A percentile compares a stretch with the other conserved stretches of the same genome.
phyloP scores from a whole-genome alignment of 2,797 vertebrate genomes.

The Halcyon badia region DNA sequence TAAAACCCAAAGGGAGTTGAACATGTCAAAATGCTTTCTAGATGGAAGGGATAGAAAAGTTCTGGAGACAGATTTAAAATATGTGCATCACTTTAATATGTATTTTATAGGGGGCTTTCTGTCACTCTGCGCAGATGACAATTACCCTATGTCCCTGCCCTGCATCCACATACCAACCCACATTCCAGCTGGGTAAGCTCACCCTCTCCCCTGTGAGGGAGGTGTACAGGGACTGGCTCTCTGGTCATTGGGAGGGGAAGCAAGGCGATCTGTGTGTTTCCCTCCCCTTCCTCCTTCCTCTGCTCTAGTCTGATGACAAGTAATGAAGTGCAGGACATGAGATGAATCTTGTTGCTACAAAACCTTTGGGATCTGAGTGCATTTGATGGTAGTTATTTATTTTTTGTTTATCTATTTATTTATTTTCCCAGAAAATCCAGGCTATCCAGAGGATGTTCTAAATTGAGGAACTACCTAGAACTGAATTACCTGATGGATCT shows the following conservation, averaged over 20 bases:
- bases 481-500: background rate
- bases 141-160: background rate
- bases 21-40: background rate
- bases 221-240: background rate
- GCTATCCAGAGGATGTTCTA: background rate
- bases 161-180: background rate
- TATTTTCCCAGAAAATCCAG: background rate
- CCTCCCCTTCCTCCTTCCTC: background rate
- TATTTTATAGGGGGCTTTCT: background rate
- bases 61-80: background rate
- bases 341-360: background rate
- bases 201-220: background rate
- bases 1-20: background rate
- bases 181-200: background rate
- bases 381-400: background rate
- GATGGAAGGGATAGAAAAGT: background rate
- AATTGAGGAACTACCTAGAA: background rate
- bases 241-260: background rate
- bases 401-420: background rate
- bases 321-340: background rate
- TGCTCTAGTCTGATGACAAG: background rate
- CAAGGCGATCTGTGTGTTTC: accelerated
- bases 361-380: background rate
- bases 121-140: background rate
- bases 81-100: background rate